Conservation (phyloP, 2,888 invertebrate species). For the Drosophila mimetica region DNA sequence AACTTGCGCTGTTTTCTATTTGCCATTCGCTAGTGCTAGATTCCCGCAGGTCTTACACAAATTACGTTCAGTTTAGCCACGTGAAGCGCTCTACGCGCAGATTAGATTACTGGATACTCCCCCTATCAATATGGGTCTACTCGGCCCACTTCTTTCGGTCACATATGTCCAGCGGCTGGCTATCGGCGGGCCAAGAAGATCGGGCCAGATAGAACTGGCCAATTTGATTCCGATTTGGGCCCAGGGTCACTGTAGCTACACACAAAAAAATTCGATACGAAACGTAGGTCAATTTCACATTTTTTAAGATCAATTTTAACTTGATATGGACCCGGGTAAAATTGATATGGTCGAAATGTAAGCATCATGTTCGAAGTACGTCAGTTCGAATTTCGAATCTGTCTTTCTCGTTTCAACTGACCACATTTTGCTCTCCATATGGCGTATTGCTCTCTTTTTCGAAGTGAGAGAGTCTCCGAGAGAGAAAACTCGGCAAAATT, state of each 20-base stretch:
- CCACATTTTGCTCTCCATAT: too few relatives aligned
- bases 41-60: constrained; percentile 35
- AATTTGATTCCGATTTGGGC: constrained; percentile 12
- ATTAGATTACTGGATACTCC: constrained; percentile 43
- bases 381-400: too few relatives aligned
- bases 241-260: background rate
- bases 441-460: too few relatives aligned
- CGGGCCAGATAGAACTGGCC: constrained; percentile 21
- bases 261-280: too few relatives aligned
- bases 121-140: constrained; percentile 24
- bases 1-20: background rate
- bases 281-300: too few relatives aligned
- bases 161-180: constrained; percentile 16
- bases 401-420: too few relatives aligned
- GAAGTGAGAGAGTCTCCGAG: too few relatives aligned
- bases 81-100: constrained; percentile 51
- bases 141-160: background rate
- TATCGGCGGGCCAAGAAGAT: constrained; percentile 46
- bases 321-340: too few relatives aligned
- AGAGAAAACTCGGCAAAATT: too few relatives aligned
- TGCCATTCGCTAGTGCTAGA: constrained; percentile 26
- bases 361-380: too few relatives aligned
- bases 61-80: constrained; percentile 57
- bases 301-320: too few relatives aligned
- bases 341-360: too few relatives aligned